phyloP scores from a whole-genome alignment of 2,888 invertebrate species.

The Perithous albicinctus region DNA sequence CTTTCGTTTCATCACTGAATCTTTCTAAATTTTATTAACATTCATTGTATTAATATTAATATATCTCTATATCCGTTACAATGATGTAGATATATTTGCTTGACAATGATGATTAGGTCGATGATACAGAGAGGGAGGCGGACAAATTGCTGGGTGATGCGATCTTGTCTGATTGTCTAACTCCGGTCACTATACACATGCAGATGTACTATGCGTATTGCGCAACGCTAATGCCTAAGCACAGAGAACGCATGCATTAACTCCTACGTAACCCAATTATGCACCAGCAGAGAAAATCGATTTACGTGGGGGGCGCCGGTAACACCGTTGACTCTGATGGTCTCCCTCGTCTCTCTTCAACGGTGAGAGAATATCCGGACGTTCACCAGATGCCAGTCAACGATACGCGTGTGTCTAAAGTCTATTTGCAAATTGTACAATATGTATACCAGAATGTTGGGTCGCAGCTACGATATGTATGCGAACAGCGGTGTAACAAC shows the following conservation, averaged over 20 bases:
- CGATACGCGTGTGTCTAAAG: not conserved
- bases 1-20: too few species aligned
- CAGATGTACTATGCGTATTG: conserved; percentile 2
- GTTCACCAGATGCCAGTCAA: not conserved
- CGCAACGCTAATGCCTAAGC: conserved; percentile 20
- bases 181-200: not conserved
- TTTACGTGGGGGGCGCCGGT: conserved; percentile 34
- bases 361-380: conserved; percentile 29
- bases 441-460: not conserved
- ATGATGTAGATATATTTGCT: not conserved
- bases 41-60: not conserved
- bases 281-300: conserved; percentile 57
- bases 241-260: conserved; percentile 47
- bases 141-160: not conserved
- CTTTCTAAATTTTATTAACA: too few species aligned
- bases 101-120: not conserved
- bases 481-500: not conserved
- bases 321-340: conserved; percentile 7
- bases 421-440: conserved; percentile 4
- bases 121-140: not conserved
- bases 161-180: not conserved
- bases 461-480: not conserved
- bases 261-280: conserved; percentile 68
- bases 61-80: not conserved
- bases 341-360: conserved; percentile 1